Evolutionary conservation across 2,888 invertebrate species (phyloP).

Genomic region (Poecilus cupreus): DNA sequence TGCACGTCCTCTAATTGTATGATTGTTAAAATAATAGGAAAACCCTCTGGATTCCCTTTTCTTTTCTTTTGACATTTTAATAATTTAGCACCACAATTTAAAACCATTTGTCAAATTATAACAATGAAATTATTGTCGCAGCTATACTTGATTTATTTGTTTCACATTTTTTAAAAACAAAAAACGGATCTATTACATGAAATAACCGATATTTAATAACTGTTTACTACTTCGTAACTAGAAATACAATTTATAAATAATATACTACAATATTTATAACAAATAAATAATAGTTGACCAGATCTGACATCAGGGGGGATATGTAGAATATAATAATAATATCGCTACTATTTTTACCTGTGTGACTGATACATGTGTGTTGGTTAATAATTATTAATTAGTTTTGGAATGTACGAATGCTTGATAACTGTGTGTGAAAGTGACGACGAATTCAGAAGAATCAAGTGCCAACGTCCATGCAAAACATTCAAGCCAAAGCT

Average conservation of each 20-base stretch:
- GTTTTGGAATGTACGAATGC: not conserved
- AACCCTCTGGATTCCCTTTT: slow-evolving; percentile 50
- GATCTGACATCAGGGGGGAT: not conserved
- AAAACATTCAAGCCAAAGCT: slow-evolving; percentile 8
- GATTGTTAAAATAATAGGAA: slow-evolving; percentile 74
- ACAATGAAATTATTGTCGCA: not conserved
- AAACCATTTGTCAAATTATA: not conserved
- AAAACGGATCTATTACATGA: slow-evolving; percentile 24
- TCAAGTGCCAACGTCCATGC: not conserved
- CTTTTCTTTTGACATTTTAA: slow-evolving; percentile 72
- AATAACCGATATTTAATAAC: slow-evolving; percentile 27
- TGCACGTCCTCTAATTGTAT: slow-evolving; percentile 74
- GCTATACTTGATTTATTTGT: slow-evolving; percentile 37
- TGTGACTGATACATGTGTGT: not conserved
- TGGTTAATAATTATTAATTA: not conserved
- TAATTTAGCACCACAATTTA: not conserved
- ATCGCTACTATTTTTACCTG: not conserved
- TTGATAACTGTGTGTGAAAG: not conserved
- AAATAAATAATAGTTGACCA: slow-evolving; percentile 30
- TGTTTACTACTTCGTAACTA: not conserved
- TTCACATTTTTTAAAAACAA: slow-evolving; percentile 36
- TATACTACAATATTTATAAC: slow-evolving; percentile 11
- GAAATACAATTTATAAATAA: slow-evolving; percentile 23
- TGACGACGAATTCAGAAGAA: too few relatives aligned
- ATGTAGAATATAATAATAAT: slow-evolving; percentile 7